Conservation (phyloP, 2,113 vertebrate species). For the Falco punctatus region DNA sequence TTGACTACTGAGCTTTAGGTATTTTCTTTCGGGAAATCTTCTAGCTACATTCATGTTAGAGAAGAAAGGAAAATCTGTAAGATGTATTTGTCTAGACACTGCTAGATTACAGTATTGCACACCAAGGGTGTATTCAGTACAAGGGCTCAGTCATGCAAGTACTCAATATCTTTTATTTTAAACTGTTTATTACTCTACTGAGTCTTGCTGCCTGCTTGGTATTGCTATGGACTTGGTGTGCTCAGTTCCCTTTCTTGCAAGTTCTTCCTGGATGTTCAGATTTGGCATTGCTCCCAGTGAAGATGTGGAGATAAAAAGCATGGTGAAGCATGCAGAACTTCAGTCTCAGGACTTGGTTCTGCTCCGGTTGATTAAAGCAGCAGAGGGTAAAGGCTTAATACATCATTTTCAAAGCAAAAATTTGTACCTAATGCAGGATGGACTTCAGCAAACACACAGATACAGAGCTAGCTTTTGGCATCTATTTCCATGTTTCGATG, state of each 20-base stretch:
- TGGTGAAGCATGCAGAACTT: not conserved
- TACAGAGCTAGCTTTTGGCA: not conserved
- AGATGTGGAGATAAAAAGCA: not conserved
- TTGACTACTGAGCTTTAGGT: not conserved
- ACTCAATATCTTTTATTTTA: not conserved
- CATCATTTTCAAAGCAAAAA: not conserved
- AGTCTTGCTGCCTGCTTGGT: not conserved
- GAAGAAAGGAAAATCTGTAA: not conserved
- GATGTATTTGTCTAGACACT: not conserved
- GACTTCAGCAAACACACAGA: not conserved
- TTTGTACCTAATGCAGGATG: not conserved
- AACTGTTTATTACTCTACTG: not conserved
- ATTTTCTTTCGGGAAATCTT: not conserved
- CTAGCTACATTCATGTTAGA: not conserved
- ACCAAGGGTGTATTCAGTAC: not conserved
- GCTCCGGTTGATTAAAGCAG: not conserved
- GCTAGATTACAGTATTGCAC: not conserved
- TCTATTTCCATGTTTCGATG: not conserved
- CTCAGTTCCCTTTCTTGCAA: not conserved
- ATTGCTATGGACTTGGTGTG: not conserved
- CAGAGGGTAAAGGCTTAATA: not conserved
- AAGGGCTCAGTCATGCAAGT: not conserved
- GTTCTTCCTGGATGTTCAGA: not conserved
- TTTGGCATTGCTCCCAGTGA: not conserved
- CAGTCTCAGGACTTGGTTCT: not conserved